phyloP scores from a whole-genome alignment of 1,140 invertebrate species.

The Lordiphosa stackelbergi region DNA sequence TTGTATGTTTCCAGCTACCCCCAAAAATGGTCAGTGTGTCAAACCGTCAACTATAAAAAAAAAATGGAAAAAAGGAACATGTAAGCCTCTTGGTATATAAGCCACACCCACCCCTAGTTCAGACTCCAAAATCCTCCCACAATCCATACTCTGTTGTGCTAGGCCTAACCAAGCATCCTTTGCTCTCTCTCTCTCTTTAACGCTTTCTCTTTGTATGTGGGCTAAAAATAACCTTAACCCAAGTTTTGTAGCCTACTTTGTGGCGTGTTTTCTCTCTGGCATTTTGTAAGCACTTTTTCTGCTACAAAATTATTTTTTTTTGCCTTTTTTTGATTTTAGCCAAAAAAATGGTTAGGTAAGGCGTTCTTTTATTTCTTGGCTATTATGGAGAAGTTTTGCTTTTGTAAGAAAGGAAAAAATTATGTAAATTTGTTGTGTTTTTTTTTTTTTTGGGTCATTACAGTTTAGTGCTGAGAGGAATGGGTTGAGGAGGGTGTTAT shows the following conservation, averaged over 20 bases:
- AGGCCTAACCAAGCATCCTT: conserved; percentile 37
- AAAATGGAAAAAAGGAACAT: background rate
- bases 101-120: conserved; percentile 6
- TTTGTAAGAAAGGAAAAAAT: background rate
- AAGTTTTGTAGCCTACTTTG: conserved; percentile 14
- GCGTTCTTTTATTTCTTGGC: background rate
- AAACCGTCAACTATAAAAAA: conserved; percentile 33
- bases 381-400: conserved; percentile 14
- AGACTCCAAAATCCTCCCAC: conserved; percentile 23
- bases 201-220: conserved; percentile 15
- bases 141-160: conserved; percentile 59
- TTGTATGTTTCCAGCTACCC: conserved; percentile 3
- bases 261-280: conserved; percentile 8
- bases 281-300: conserved; percentile 21
- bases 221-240: conserved; percentile 62
- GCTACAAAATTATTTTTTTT: conserved; percentile 6
- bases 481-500: background rate
- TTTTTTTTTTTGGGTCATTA: conserved; percentile 4
- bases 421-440: conserved; percentile 4
- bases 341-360: conserved; percentile 6
- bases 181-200: background rate
- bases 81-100: conserved; percentile 22
- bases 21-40: conserved; percentile 69
- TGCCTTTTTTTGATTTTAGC: conserved; percentile 3
- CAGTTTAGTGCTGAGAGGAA: background rate